Conservation (phyloP, 2,888 invertebrate genomes). For the Spisula solida region DNA sequence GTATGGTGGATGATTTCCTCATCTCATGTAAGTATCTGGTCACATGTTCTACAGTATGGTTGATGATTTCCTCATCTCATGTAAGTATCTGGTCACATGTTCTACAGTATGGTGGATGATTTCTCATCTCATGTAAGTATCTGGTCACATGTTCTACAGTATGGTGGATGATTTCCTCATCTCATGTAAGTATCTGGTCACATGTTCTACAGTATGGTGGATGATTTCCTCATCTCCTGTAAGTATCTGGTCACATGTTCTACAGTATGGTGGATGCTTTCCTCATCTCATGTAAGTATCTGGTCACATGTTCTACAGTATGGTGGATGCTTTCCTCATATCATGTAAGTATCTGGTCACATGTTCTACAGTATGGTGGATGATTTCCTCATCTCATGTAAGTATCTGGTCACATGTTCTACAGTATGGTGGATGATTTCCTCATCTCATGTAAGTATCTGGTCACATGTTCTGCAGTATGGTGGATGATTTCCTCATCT, state of each 20-base stretch:
- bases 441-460: too few relatives aligned
- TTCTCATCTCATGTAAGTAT: background rate
- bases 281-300: background rate
- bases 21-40: constrained; percentile 89
- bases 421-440: too few relatives aligned
- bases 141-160: constrained; percentile 88
- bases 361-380: constrained; percentile 99
- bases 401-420: constrained; percentile 82
- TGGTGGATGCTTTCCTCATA: too few relatives aligned
- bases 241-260: too few relatives aligned
- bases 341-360: constrained; percentile 90
- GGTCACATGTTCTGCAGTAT: constrained; percentile 95
- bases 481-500: constrained; percentile 97
- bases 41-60: constrained; percentile 98
- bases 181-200: constrained; percentile 91
- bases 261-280: background rate
- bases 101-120: background rate
- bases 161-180: constrained; percentile 98
- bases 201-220: too few relatives aligned
- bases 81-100: constrained; percentile 89
- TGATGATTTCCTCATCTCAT: constrained; percentile 98
- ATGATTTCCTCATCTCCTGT: too few relatives aligned
- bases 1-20: constrained; percentile 58
- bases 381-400: constrained; percentile 98
- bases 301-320: too few relatives aligned